A percentile compares a stretch with the other conserved stretches of the same genome.
Conservation (phyloP, 2,888 invertebrate genomes). For the Stenurella melanura region DNA sequence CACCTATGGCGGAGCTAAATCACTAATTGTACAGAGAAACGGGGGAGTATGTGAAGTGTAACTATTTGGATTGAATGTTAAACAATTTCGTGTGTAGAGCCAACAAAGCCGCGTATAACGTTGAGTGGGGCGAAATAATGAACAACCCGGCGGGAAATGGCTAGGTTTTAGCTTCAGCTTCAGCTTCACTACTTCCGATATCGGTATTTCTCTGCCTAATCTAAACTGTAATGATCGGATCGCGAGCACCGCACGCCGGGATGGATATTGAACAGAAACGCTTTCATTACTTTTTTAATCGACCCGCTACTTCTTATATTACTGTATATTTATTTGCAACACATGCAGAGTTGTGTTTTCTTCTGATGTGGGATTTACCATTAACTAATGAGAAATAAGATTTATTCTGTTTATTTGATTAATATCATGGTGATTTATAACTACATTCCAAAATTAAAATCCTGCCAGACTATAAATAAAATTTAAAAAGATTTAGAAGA, state of each 20-base stretch:
- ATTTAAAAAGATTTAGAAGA: no score
- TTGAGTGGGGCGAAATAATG: constrained; percentile 49
- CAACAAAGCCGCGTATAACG: constrained; percentile 14
- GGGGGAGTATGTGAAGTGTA: constrained; percentile 30
- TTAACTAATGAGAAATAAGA: neutral
- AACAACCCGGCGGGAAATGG: constrained; percentile 60
- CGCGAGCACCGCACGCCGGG: constrained; percentile 53
- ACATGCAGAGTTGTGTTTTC: neutral
- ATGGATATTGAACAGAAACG: constrained; percentile 52
- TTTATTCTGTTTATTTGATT: no score
- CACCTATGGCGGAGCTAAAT: constrained; percentile 18
- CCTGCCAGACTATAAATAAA: no score
- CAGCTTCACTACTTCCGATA: constrained; percentile 58
- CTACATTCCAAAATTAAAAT: no score
- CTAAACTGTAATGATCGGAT: constrained; percentile 64
- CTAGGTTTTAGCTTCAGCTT: constrained; percentile 56
- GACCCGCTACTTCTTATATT: constrained; percentile 42
- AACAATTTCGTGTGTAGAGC: constrained; percentile 48
- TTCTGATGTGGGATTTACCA: neutral
- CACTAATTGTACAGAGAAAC: constrained; percentile 17
- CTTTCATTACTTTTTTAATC: constrained; percentile 50
- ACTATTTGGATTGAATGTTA: constrained; percentile 48
- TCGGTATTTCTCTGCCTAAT: constrained; percentile 63
- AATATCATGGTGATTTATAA: no score
- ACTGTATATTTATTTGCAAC: neutral